Conservation (phyloP, 2,113 vertebrate genomes). For the Otis tarda region DNA sequence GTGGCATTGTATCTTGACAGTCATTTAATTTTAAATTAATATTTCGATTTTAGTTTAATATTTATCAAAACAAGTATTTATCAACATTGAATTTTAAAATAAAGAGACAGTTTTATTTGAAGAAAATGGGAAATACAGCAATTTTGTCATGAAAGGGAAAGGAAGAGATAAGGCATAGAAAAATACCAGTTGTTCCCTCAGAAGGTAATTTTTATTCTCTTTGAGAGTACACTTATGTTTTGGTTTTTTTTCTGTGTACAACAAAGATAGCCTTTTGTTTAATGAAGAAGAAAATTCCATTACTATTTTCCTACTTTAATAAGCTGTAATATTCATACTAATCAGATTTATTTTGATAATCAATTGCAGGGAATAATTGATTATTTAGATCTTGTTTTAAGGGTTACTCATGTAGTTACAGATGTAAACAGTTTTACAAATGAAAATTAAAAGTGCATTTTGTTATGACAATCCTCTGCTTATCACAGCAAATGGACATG, state of each 20-base stretch:
- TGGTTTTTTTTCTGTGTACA: not conserved
- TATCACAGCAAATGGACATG: not conserved
- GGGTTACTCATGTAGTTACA: not conserved
- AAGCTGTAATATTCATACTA: not conserved
- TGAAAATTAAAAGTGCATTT: not conserved
- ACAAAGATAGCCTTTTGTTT: not conserved
- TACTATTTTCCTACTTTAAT: not conserved
- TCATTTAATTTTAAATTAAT: not conserved
- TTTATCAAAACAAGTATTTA: not conserved
- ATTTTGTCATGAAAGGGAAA: not conserved
- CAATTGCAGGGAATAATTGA: not conserved
- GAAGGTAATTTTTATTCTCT: not conserved
- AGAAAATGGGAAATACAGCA: not conserved
- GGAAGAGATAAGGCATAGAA: not conserved
- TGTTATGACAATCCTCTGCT: not conserved
- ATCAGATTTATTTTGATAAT: not conserved
- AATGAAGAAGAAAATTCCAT: not conserved
- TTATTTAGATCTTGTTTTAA: not conserved
- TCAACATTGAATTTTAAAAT: not conserved
- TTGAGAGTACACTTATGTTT: not conserved
- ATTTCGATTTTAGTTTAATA: not conserved
- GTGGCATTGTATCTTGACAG: not conserved
- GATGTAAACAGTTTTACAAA: not conserved
- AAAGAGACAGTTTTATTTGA: not conserved
- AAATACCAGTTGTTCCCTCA: fast-evolving